Percentiles rank a stretch among this genome's conserved stretches.
Conservation (phyloP, 2,888 invertebrate genomes). For the Notocelia uddmanniana region DNA sequence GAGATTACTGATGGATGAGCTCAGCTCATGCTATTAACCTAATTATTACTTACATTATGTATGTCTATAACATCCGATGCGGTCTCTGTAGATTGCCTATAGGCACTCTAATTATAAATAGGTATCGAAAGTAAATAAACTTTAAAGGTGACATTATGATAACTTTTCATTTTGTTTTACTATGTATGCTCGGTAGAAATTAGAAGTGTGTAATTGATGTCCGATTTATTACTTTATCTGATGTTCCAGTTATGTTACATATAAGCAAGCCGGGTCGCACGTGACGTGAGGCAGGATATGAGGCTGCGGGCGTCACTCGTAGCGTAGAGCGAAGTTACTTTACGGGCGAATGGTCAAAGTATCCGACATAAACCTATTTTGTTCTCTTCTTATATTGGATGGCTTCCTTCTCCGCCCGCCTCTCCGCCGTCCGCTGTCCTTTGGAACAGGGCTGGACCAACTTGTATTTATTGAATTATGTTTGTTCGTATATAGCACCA, state of each 20-base stretch:
- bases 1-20: conserved; percentile 59
- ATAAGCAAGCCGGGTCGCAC: conserved; percentile 10
- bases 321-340: conserved; percentile 77
- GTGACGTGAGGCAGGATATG: conserved; percentile 51
- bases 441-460: conserved; percentile 68
- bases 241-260: not conserved
- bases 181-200: not conserved
- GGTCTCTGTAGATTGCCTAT: not conserved
- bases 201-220: not conserved
- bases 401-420: conserved; percentile 80
- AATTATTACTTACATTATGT: conserved; percentile 18
- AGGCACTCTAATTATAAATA: not conserved
- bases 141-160: not conserved
- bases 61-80: not conserved
- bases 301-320: conserved; percentile 71
- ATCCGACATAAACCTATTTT: conserved; percentile 86
- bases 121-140: not conserved
- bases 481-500: not conserved
- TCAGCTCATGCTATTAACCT: conserved; percentile 15
- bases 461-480: conserved; percentile 10
- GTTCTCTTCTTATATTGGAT: conserved; percentile 86
- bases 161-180: not conserved
- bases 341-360: conserved; percentile 85
- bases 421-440: conserved; percentile 71
- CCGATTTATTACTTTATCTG: not conserved